These are phyloP conservation scores for Noctua janthina DNA, from an alignment of 2,888 invertebrate genomes.

Conservation along the genomic window DNA sequence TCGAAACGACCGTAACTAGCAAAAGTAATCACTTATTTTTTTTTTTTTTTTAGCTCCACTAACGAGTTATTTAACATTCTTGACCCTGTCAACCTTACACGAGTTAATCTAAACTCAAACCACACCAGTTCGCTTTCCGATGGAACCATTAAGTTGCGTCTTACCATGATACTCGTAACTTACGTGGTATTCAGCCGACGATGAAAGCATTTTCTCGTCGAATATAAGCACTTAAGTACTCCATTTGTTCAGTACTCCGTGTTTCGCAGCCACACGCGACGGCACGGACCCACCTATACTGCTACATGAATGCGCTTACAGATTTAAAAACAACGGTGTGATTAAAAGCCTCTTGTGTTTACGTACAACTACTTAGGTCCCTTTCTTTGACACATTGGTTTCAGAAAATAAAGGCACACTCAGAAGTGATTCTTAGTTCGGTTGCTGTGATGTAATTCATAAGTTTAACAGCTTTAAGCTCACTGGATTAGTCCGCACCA, in stretches of 20 bases:
- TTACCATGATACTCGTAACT: neutral
- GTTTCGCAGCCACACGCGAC: conserved; percentile 45
- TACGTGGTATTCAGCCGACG: neutral
- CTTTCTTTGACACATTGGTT: conserved; percentile 61
- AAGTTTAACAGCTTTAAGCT: conserved; percentile 27
- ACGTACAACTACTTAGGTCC: conserved; percentile 63
- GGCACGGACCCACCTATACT: conserved; percentile 52
- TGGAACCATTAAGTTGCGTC: conserved; percentile 14
- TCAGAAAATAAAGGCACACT: conserved; percentile 50
- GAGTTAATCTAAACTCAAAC: conserved; percentile 30
- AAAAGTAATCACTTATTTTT: conserved; percentile 24
- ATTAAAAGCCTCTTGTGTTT: conserved; percentile 49
- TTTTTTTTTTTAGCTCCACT: conserved; percentile 12
- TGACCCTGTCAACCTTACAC: conserved; percentile 42
- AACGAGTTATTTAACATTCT: conserved; percentile 19
- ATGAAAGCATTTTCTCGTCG: neutral
- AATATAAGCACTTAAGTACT: neutral
- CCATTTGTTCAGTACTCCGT: conserved; percentile 48
- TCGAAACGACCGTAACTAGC: conserved; percentile 18
- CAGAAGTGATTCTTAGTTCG: conserved; percentile 13
- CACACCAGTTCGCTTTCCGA: conserved; percentile 2
- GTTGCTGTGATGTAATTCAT: conserved; percentile 29
- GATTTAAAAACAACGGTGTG: conserved; percentile 29
- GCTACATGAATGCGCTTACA: conserved; percentile 20
- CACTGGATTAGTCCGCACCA: conserved; percentile 54